Evolutionary conservation across 2,797 vertebrate species (phyloP).

Genomic region (Sebastes oblongus): DNA sequence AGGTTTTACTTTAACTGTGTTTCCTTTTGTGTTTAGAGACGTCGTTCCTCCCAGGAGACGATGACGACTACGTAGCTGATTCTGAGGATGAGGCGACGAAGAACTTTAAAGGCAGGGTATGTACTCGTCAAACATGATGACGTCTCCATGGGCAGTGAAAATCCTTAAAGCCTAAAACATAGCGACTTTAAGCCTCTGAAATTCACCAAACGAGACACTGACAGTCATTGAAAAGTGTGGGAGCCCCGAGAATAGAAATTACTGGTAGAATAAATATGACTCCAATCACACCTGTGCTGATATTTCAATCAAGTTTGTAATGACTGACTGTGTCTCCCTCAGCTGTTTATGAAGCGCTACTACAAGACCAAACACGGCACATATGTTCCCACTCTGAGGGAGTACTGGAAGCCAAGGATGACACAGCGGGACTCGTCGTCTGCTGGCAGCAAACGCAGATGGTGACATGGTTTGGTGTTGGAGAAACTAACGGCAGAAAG

Average conservation of each 20-base stretch:
- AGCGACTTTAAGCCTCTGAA: not conserved
- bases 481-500: not conserved
- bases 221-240: not conserved
- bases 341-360: conserved; percentile 83
- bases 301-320: not conserved
- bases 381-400: conserved; percentile 82
- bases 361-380: conserved; percentile 83
- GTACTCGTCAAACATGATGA: conserved; percentile 11
- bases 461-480: not conserved
- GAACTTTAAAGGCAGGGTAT: conserved; percentile 79
- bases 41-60: not conserved
- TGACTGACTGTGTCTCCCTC: conserved; percentile 29
- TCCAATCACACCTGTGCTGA: not conserved
- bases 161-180: not conserved
- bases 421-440: conserved; percentile 25
- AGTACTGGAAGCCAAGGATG: conserved; percentile 76
- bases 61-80: conserved; percentile 79
- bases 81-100: conserved; percentile 83
- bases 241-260: not conserved
- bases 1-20: not conserved
- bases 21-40: conserved; percentile 33
- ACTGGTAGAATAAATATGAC: not conserved
- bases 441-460: conserved; percentile 41
- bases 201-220: not conserved
- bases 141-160: too few species aligned